A percentile compares a stretch with the other conserved stretches of the same genome.
phyloP scores from a whole-genome alignment of 2,888 invertebrate genomes.

The Hedya salicella region DNA sequence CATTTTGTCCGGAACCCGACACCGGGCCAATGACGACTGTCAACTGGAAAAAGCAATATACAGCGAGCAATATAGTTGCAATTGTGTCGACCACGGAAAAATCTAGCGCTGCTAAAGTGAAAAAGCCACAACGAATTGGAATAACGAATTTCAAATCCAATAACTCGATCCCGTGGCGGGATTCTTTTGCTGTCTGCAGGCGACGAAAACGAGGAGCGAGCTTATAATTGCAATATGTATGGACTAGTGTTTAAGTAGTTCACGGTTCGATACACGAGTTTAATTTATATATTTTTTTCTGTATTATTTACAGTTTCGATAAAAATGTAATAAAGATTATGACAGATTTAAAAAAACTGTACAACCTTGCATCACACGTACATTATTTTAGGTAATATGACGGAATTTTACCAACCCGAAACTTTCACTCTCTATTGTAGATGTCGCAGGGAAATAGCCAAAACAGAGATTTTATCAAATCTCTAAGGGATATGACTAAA shows the following conservation, averaged over 20 bases:
- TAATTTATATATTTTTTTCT: not conserved
- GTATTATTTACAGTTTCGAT: too few relatives aligned
- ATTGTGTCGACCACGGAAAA: constrained; percentile 65
- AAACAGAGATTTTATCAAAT: too few relatives aligned
- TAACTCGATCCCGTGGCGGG: constrained; percentile 58
- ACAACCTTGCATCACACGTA: too few relatives aligned
- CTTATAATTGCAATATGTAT: not conserved
- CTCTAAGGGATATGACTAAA: too few relatives aligned
- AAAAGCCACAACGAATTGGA: constrained; percentile 67
- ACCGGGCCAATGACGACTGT: constrained; percentile 56
- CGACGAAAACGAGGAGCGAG: constrained; percentile 24
- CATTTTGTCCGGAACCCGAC: constrained; percentile 53
- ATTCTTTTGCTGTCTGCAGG: constrained; percentile 51
- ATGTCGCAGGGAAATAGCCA: too few relatives aligned
- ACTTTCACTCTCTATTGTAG: too few relatives aligned
- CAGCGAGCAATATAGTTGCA: constrained; percentile 63
- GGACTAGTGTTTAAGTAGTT: not conserved
- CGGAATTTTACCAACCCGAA: too few relatives aligned
- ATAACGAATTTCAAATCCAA: constrained; percentile 80
- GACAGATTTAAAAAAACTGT: too few relatives aligned
- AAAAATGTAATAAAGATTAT: too few relatives aligned
- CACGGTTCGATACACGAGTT: not conserved
- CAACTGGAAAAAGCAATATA: constrained; percentile 69
- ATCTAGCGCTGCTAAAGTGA: constrained; percentile 66
- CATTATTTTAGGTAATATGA: too few relatives aligned